Conservation (phyloP, 2,888 invertebrate genomes). For the Limnephilus marmoratus region DNA sequence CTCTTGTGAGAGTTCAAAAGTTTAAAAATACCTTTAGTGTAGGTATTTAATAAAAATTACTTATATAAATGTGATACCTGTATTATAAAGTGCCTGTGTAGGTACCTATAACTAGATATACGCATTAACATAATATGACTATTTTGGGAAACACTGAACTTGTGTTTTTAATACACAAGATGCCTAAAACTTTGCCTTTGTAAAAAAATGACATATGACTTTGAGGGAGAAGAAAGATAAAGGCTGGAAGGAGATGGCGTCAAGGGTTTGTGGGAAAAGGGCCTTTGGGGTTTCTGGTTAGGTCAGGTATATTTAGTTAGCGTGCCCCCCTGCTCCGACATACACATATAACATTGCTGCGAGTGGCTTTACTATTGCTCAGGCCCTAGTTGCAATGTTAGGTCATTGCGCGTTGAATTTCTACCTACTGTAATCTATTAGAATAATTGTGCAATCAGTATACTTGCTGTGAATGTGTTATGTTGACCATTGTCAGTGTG, state of each 20-base stretch:
- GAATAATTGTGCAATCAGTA: background rate
- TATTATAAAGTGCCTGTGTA: too few species aligned
- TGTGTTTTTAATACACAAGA: constrained; percentile 42
- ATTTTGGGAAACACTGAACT: background rate
- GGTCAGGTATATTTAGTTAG: constrained; percentile 65
- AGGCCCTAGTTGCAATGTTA: background rate
- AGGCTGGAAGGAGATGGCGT: constrained; percentile 39
- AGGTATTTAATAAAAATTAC: too few species aligned
- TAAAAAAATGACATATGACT: constrained; percentile 64
- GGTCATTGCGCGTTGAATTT: background rate
- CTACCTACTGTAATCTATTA: background rate
- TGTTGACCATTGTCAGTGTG: background rate
- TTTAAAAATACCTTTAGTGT: too few species aligned
- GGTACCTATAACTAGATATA: too few species aligned
- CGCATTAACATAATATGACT: background rate
- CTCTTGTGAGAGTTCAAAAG: too few species aligned
- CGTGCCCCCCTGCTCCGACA: constrained; percentile 47
- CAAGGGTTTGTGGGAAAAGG: constrained; percentile 61
- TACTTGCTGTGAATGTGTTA: background rate
- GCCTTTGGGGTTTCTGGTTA: constrained; percentile 53
- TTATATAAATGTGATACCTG: too few species aligned
- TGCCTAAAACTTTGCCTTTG: constrained; percentile 54
- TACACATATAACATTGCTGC: background rate
- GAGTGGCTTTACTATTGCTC: background rate
- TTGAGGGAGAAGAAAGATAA: constrained; percentile 43